Percentiles rank a stretch among this genome's conserved stretches.
Conservation (phyloP, 1,140 invertebrate genomes). For the Trinorchestia longiramus region DNA sequence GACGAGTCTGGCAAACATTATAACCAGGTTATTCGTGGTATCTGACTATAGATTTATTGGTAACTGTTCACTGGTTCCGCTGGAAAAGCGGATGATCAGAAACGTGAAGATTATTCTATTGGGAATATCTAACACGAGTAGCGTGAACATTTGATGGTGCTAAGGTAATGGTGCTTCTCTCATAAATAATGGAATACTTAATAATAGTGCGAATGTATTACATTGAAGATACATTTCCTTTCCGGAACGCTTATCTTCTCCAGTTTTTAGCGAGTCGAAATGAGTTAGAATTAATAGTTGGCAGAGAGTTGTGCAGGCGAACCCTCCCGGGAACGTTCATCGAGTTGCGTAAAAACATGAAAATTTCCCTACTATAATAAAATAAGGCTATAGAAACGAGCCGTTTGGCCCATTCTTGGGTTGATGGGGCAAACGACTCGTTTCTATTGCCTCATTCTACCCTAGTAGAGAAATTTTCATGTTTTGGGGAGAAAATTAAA, state of each 20-base stretch:
- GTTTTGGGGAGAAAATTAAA: too few species aligned
- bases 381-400: too few species aligned
- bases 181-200: background rate
- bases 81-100: background rate
- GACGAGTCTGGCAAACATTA: background rate
- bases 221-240: background rate
- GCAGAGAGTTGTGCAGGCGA: background rate
- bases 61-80: background rate
- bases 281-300: background rate
- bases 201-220: background rate
- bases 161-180: background rate
- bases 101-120: background rate
- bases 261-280: background rate
- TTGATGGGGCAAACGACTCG: too few species aligned
- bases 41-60: background rate
- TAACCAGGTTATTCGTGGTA: background rate
- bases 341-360: too few species aligned
- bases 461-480: too few species aligned
- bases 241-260: background rate
- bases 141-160: background rate
- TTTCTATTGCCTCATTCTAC: too few species aligned
- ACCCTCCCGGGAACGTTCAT: too few species aligned
- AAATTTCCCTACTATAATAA: too few species aligned
- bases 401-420: too few species aligned
- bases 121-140: background rate